These are phyloP conservation scores for Alethe castanea DNA, from an alignment of 2,113 vertebrate species.

Conservation along the genomic window DNA sequence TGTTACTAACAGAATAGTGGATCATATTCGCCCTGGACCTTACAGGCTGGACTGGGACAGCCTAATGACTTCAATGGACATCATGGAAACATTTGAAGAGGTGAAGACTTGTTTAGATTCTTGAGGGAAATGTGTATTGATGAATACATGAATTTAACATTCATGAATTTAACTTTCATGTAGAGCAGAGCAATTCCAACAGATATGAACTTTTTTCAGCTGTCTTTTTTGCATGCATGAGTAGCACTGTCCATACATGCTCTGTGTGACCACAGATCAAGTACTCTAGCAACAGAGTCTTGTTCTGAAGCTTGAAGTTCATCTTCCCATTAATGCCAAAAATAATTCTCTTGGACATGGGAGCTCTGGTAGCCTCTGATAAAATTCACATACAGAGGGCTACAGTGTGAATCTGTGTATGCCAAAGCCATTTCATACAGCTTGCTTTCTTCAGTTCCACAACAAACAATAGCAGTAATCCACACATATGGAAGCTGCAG, in stretches of 20 bases:
- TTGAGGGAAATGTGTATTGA: background rate
- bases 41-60: slow-evolving; percentile 82
- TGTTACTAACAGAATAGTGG: slow-evolving; percentile 71
- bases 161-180: background rate
- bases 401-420: background rate
- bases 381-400: background rate
- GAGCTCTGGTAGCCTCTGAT: background rate
- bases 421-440: background rate
- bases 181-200: background rate
- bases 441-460: background rate
- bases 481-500: background rate
- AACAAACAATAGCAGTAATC: background rate
- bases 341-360: background rate
- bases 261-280: background rate
- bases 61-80: slow-evolving; percentile 85
- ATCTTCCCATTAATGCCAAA: background rate
- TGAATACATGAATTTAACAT: background rate
- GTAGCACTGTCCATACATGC: background rate
- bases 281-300: background rate
- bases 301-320: background rate
- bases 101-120: slow-evolving; percentile 50
- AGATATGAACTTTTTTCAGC: background rate
- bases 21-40: slow-evolving; percentile 83
- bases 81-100: slow-evolving; percentile 79
- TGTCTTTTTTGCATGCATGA: fast-evolving